Conservation (phyloP, 2,888 invertebrate species). For the Ametastegia equiseti region DNA sequence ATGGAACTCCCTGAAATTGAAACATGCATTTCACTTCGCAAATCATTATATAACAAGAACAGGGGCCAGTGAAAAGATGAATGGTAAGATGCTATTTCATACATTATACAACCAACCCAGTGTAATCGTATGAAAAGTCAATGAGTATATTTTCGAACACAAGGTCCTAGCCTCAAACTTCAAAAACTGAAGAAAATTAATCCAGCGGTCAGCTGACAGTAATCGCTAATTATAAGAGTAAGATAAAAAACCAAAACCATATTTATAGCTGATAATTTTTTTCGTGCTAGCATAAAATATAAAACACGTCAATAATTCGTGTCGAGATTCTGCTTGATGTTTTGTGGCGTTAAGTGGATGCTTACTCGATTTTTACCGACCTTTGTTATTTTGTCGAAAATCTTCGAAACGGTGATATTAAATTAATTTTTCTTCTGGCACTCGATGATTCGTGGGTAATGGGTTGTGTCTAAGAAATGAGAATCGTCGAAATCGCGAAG, state of each 20-base stretch:
- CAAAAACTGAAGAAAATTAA: background rate
- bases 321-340: background rate
- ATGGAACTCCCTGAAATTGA: background rate
- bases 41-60: background rate
- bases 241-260: background rate
- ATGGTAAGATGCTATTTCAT: slow-evolving; percentile 2
- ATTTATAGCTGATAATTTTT: background rate
- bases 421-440: no score
- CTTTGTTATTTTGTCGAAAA: no score
- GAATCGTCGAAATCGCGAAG: no score
- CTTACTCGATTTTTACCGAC: no score
- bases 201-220: background rate
- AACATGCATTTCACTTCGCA: background rate
- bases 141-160: background rate
- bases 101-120: background rate
- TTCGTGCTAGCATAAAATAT: background rate
- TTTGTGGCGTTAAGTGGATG: no score
- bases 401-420: no score
- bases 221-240: background rate
- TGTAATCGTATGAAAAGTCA: background rate
- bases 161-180: background rate
- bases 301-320: background rate
- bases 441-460: no score
- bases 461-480: no score
- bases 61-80: background rate